phyloP scores from a whole-genome alignment of 2,888 invertebrate species.

The Cataglyphis albicans region DNA sequence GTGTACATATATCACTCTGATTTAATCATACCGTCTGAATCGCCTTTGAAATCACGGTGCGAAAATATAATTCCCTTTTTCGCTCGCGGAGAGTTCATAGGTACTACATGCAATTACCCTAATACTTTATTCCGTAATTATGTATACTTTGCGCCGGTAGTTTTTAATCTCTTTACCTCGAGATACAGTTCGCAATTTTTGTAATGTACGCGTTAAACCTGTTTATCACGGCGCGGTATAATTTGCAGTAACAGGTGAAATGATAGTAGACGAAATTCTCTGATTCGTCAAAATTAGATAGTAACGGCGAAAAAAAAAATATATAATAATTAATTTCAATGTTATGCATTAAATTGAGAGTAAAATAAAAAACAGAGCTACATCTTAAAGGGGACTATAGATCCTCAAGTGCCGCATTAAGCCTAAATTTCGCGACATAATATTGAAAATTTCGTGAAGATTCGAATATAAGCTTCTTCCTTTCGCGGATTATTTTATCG shows the following conservation, averaged over 20 bases:
- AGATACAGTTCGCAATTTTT: slow-evolving; percentile 48
- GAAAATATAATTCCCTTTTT: slow-evolving; percentile 57
- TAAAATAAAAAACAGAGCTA: background rate
- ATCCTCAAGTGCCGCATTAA: background rate
- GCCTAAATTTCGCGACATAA: background rate
- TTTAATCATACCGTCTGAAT: slow-evolving; percentile 60
- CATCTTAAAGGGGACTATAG: background rate
- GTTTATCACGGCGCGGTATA: slow-evolving; percentile 33
- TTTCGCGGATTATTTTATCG: background rate
- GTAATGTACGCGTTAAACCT: slow-evolving; percentile 35
- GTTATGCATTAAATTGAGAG: background rate
- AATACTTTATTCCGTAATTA: slow-evolving; percentile 52
- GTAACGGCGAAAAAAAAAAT: background rate
- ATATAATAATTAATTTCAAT: background rate
- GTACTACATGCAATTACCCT: slow-evolving; percentile 55
- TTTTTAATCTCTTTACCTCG: slow-evolving; percentile 50
- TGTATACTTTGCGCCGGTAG: slow-evolving; percentile 51
- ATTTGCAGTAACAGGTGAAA: slow-evolving; percentile 16
- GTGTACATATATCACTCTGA: slow-evolving; percentile 42
- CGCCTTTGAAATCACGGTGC: slow-evolving; percentile 58
- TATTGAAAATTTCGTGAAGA: background rate
- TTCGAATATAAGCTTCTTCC: background rate
- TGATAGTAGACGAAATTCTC: background rate
- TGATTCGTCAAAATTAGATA: slow-evolving; percentile 1
- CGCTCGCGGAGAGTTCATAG: slow-evolving; percentile 29